Evolutionary conservation across 2,888 invertebrate genomes (phyloP).

Genomic region (Resseliella maxima): DNA sequence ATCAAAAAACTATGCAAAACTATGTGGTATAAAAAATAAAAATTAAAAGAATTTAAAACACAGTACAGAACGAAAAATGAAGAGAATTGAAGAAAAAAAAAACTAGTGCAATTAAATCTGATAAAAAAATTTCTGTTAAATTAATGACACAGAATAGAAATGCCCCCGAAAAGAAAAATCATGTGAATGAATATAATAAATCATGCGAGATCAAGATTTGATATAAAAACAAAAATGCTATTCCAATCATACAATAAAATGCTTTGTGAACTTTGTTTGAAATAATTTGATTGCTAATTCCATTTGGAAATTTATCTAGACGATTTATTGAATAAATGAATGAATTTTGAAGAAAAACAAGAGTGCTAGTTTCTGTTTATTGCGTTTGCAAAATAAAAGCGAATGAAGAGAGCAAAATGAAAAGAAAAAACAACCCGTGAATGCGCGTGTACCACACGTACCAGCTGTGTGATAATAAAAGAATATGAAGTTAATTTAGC

Average conservation of each 20-base stretch:
- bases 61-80: neutral
- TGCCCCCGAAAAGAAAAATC: too few relatives aligned
- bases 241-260: neutral
- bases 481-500: slow-evolving; percentile 39
- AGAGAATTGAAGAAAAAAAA: neutral
- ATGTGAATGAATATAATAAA: too few relatives aligned
- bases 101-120: neutral
- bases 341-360: neutral
- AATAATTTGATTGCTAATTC: neutral
- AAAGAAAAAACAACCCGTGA: neutral
- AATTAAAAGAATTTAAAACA: neutral
- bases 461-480: neutral
- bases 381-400: neutral
- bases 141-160: slow-evolving; percentile 12
- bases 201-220: slow-evolving; percentile 16
- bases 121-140: too few relatives aligned
- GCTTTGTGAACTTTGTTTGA: neutral
- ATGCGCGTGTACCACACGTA: neutral
- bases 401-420: neutral
- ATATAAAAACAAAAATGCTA: too few relatives aligned
- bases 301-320: neutral
- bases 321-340: neutral
- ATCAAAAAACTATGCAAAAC: slow-evolving; percentile 59
- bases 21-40: neutral
- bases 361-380: neutral